phyloP scores from a whole-genome alignment of 2,888 invertebrate genomes.

The Lycaena phlaeas region DNA sequence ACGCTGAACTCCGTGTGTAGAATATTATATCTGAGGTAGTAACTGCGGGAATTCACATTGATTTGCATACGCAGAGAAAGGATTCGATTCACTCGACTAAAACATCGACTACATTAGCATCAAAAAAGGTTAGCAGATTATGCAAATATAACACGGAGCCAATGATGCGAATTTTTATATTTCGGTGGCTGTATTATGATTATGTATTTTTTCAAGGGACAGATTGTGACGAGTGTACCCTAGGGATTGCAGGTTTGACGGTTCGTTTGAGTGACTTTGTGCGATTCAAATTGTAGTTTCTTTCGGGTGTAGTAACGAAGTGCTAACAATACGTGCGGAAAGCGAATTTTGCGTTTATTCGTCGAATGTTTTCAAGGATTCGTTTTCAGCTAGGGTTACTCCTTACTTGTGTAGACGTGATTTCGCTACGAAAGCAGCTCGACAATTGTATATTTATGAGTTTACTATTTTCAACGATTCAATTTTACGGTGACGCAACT shows the following conservation, averaged over 20 bases:
- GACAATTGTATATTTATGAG: constrained; percentile 71
- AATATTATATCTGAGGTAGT: constrained; percentile 59
- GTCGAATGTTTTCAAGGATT: constrained; percentile 47
- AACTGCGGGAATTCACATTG: constrained; percentile 51
- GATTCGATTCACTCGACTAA: constrained; percentile 23
- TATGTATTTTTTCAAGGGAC: constrained; percentile 23
- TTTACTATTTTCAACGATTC: constrained; percentile 46
- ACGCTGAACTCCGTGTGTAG: constrained; percentile 67
- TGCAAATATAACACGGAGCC: constrained; percentile 14
- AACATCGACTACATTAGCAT: constrained; percentile 19
- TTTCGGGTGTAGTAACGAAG: constrained; percentile 56
- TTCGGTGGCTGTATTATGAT: constrained; percentile 13
- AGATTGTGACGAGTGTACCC: constrained; percentile 46
- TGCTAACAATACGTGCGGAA: constrained; percentile 64
- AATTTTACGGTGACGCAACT: constrained; percentile 33
- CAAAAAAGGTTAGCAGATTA: constrained; percentile 14
- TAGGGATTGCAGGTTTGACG: constrained; percentile 47
- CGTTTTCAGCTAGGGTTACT: constrained; percentile 39
- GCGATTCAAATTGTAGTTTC: constrained; percentile 62
- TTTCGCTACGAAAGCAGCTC: constrained; percentile 52
- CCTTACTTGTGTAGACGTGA: constrained; percentile 47
- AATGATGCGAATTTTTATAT: constrained; percentile 9
- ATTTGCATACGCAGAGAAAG: constrained; percentile 54
- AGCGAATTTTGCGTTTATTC: constrained; percentile 40
- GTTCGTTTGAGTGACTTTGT: constrained; percentile 63